Conservation (phyloP, 2,113 vertebrate genomes). For the Megaceryle maxima region DNA sequence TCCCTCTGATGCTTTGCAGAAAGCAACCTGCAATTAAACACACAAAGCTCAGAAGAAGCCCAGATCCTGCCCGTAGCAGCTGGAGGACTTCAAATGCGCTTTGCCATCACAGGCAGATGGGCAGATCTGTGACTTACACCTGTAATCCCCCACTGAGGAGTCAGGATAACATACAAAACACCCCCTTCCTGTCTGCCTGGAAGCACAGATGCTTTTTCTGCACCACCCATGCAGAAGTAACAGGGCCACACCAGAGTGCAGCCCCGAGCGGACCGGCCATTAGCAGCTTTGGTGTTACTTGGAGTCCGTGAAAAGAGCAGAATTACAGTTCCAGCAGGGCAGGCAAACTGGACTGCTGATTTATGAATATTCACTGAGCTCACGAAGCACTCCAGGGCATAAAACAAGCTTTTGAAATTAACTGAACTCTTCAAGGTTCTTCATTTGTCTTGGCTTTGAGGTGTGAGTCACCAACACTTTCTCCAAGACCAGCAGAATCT, state of each 20-base stretch:
- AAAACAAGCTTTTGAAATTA: slow-evolving; percentile 46
- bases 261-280: accelerated
- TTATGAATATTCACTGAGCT: slow-evolving; percentile 48
- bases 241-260: accelerated
- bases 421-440: slow-evolving; percentile 19
- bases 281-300: not conserved
- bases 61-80: not conserved
- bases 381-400: not conserved
- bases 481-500: not conserved
- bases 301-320: not conserved
- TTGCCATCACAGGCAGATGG: not conserved
- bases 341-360: not conserved
- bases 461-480: not conserved
- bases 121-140: not conserved
- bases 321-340: not conserved
- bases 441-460: slow-evolving; percentile 27
- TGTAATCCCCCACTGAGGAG: not conserved
- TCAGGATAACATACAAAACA: not conserved
- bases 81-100: not conserved
- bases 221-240: not conserved
- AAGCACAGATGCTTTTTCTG: not conserved
- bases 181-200: not conserved
- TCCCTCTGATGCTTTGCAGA: not conserved
- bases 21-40: not conserved
- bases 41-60: not conserved